Evolutionary conservation across 2,888 invertebrate genomes (phyloP).

Genomic region (Pseudolycoriella hygida): DNA sequence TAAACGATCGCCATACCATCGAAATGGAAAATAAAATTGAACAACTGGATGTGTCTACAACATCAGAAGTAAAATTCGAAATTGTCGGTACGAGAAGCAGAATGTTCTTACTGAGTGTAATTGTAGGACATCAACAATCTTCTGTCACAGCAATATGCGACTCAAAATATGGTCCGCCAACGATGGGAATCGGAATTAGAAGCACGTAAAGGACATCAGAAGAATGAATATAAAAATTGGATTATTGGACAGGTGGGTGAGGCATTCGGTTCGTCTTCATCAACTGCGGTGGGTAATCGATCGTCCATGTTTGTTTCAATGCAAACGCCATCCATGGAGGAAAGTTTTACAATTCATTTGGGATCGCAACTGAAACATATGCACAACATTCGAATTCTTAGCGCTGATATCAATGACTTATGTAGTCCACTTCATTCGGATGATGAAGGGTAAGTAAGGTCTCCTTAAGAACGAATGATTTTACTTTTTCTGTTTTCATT

Average conservation of each 20-base stretch:
- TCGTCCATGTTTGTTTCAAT: conserved; percentile 27
- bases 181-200: conserved; percentile 75
- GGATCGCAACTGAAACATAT: conserved; percentile 97
- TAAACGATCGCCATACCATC: conserved; percentile 62
- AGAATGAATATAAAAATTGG: conserved; percentile 76
- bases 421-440: conserved; percentile 39
- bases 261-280: conserved; percentile 21
- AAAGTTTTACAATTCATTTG: conserved; percentile 94
- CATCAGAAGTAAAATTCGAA: conserved; percentile 23
- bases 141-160: conserved; percentile 64
- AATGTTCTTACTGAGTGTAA: too few species aligned
- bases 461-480: conserved; percentile 9
- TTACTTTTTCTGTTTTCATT: too few species aligned
- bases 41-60: conserved; percentile 55
- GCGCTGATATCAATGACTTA: conserved; percentile 68
- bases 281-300: conserved; percentile 18
- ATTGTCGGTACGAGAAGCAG: background rate
- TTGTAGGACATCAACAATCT: conserved; percentile 66
- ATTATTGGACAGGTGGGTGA: conserved; percentile 36
- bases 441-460: conserved; percentile 15
- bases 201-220: conserved; percentile 67
- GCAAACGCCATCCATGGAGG: conserved; percentile 46
- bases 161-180: conserved; percentile 66
- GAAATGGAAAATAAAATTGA: conserved; percentile 81
- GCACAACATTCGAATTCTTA: conserved; percentile 87